Percentiles rank a stretch among this genome's conserved stretches.
Evolutionary conservation across 2,797 vertebrate species (phyloP).

Genomic region (Pseudochirops corinnae): DNA sequence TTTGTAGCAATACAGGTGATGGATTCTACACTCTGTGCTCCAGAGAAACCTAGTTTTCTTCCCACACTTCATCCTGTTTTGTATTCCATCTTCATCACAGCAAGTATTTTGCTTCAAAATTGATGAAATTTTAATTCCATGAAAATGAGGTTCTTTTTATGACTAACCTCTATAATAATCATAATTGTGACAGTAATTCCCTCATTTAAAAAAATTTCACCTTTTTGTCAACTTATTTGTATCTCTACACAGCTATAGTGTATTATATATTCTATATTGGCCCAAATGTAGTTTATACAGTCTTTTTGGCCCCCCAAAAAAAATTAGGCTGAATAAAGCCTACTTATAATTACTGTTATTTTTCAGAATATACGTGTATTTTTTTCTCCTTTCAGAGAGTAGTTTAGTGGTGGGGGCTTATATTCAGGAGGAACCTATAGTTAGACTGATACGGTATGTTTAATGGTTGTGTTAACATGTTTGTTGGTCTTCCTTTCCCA

Average conservation of each 20-base stretch:
- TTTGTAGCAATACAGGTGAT: not conserved
- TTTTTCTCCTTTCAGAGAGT: not conserved
- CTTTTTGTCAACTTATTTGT: not conserved
- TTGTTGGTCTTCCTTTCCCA: not conserved
- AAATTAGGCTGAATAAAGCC: not conserved
- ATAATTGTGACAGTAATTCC: constrained; percentile 29
- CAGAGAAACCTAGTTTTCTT: not conserved
- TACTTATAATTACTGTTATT: not conserved
- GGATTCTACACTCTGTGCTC: not conserved
- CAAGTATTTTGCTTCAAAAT: constrained; percentile 19
- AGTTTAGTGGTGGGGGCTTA: not conserved
- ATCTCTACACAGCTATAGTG: not conserved
- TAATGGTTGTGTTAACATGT: not conserved
- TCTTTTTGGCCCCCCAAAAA: not conserved
- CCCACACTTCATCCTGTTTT: not conserved
- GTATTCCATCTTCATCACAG: not conserved
- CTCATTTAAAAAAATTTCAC: constrained; percentile 9
- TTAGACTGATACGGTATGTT: not conserved
- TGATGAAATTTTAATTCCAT: constrained; percentile 5
- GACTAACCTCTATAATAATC: constrained; percentile 20
- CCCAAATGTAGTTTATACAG: not conserved
- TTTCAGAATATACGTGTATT: not conserved
- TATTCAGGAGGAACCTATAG: not conserved
- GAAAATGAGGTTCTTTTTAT: constrained; percentile 12
- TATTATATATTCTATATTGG: not conserved